Evolutionary conservation across 1,140 invertebrate genomes (phyloP).

Genomic region (Mamestra configurata): DNA sequence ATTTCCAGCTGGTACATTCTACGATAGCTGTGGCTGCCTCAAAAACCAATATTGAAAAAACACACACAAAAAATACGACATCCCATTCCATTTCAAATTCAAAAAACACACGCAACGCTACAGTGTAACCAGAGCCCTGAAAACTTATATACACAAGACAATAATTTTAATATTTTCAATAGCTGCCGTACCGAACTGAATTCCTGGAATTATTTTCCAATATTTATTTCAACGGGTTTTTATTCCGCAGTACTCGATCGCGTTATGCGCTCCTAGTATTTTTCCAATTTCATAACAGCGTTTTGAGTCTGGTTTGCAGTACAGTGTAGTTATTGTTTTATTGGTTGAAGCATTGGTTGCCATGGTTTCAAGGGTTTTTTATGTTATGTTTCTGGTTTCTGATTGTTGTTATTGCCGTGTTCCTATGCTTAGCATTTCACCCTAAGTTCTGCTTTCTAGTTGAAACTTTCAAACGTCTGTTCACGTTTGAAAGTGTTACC

Average conservation of each 20-base stretch:
- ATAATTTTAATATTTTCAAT: constrained; percentile 50
- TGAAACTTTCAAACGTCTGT: no score
- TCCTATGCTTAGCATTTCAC: no score
- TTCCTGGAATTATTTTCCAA: constrained; percentile 45
- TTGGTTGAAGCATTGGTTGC: neutral
- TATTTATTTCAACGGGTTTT: constrained; percentile 42
- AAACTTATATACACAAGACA: constrained; percentile 23
- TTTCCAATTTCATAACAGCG: constrained; percentile 44
- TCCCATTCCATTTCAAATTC: neutral
- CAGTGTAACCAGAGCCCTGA: neutral
- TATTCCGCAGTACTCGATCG: constrained; percentile 28
- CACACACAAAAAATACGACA: neutral
- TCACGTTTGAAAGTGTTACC: no score
- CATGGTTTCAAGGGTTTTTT: neutral
- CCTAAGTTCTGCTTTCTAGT: no score
- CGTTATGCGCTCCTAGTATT: constrained; percentile 30
- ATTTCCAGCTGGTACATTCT: no score
- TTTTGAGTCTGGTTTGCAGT: constrained; percentile 24
- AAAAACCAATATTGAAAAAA: neutral
- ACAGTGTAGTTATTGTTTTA: neutral
- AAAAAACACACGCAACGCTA: neutral
- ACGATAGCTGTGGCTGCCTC: neutral
- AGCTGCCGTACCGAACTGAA: constrained; percentile 17
- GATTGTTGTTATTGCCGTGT: no score
- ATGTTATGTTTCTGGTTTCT: no score